Base-by-base conservation (phyloP, 2,113 vertebrate species). In the Limnothrissa miodon region DNA sequence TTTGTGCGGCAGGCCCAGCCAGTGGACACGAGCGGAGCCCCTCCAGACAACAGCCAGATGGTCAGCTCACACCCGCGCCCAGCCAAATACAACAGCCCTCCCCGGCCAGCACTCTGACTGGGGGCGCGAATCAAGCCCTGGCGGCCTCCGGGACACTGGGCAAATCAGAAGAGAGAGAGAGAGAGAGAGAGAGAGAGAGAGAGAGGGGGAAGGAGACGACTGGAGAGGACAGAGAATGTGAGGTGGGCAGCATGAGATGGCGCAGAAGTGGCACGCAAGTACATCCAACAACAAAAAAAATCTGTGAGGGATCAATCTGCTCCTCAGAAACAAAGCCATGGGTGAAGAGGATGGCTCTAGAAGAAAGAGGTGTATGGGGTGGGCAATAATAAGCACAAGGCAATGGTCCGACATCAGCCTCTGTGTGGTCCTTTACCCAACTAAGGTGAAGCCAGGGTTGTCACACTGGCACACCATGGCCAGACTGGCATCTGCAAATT, bases 401-500 rank as follows among this genome's bases (percentile, higher is more conserved):
- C 87, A 86, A 88, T 79, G 42, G 79, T 85, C 46, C 88, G 87
- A 87, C 84, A 86, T 85, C 56, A 82, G 42, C 44, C 82, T n/a
- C 15, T 78, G 39, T 83, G 48, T 82, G 59, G n/a, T n/a, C n/a
- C n/a, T n/a, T n/a, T 29, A 25, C 79, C 46, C 79, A 80, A n/a
- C n/a, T 23, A 46, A 45, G 44, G 59, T 66, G 59, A 66, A 48
- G 70, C 44, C 39, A 42, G 78, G 66, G 23, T 21, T 44, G 46
- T 46, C 39, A 78, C 42, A 39, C 66, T 45, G 19, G 29, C 45
- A 42, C 23, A 59, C 51, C 78, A 6, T 17, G 46, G 81, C 36
- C 42, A 21, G 59, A 66, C 59, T 66, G 78, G 59, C 83, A 85
- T 81, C 70, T 79, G 79, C 44, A 62, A 53, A 81, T 81, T 56